Base-by-base conservation (phyloP, 2,888 invertebrate species). In the Platynereis dumerilii region DNA sequence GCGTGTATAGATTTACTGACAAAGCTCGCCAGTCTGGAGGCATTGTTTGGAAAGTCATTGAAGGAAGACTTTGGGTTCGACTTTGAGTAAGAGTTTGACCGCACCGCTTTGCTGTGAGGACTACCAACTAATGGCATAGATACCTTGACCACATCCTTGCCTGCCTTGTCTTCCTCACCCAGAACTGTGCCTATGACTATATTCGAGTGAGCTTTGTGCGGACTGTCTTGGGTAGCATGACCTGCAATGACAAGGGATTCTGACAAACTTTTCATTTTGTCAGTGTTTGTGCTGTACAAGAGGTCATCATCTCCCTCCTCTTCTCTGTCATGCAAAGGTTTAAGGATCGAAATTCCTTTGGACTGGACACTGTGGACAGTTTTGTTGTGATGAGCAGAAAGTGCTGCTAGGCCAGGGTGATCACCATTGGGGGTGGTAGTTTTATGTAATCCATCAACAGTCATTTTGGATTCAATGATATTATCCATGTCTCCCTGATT, bases 1-100 rank as follows among this genome's bases (percentile, higher is more conserved):
- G 66, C 66, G 53, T 66, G 60, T 42, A 68, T 63, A 10, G 68
- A 68, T 60, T 68, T 68, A n/a, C 53, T 39, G 29, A 68, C 57
- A 54, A 68, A 68, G 58, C 60, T 65, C 12, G 57, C 39, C 27
- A 67, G 48, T 60, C 64, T 64, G 20, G 28, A 34, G 17, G 63
- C 28, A 45, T 64, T 60, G 1, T 48, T 52, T 17, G 63, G 54
- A 22, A 58, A 28, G 10, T 63, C 63, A n/a, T 27, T 60, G 17
- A 27, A 22, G 22, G 45, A 20, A n/a, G 48, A 26, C 17, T n/a
- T 26, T 10, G 55, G 55, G 22, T 15, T 27, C 24, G 55, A 10
- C 27, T 27, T 22, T n/a, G 55, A 15, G 24, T 24, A 55, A 24
- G 55, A n/a, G 24, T 24, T 55, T 7, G 34, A 34, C 34, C 34